These are phyloP conservation scores for Geococcyx californianus DNA, from an alignment of 2,113 vertebrate species.

Conservation along the genomic window DNA sequence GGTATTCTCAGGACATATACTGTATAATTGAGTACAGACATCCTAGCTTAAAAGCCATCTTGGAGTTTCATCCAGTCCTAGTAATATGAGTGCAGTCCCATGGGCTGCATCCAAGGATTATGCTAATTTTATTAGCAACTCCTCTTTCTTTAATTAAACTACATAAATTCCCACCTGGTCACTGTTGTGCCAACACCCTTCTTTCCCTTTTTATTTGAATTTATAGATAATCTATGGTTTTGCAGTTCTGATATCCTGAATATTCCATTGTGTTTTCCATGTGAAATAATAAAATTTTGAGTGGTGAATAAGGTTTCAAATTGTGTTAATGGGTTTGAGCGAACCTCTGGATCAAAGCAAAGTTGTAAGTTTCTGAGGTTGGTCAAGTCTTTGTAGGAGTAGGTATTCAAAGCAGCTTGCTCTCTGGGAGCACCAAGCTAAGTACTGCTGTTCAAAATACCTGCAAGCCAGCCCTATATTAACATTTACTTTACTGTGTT, in stretches of 20 bases:
- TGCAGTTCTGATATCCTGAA: background rate
- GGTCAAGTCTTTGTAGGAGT: background rate
- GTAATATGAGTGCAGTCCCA: constrained; percentile 29
- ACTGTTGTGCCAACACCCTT: constrained; percentile 54
- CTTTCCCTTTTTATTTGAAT: background rate
- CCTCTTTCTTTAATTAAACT: constrained; percentile 60
- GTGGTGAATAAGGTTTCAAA: background rate
- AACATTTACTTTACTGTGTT: constrained; percentile 75
- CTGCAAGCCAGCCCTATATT: constrained; percentile 60
- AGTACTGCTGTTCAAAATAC: background rate
- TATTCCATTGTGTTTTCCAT: background rate
- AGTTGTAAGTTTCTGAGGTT: background rate
- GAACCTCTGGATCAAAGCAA: background rate
- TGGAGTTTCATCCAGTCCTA: constrained; percentile 49
- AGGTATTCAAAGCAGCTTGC: background rate
- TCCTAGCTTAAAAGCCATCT: constrained; percentile 38
- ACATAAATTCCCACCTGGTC: constrained; percentile 57
- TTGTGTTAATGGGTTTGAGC: background rate
- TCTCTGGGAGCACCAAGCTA: background rate
- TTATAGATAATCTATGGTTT: background rate
- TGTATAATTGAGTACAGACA: constrained; percentile 43
- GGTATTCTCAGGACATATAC: constrained; percentile 25
- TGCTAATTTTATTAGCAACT: constrained; percentile 64
- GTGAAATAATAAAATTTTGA: background rate
- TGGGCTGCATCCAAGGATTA: constrained; percentile 53